Evolutionary conservation across 2,888 invertebrate genomes (phyloP).

Genomic region (Coremacera marginata): DNA sequence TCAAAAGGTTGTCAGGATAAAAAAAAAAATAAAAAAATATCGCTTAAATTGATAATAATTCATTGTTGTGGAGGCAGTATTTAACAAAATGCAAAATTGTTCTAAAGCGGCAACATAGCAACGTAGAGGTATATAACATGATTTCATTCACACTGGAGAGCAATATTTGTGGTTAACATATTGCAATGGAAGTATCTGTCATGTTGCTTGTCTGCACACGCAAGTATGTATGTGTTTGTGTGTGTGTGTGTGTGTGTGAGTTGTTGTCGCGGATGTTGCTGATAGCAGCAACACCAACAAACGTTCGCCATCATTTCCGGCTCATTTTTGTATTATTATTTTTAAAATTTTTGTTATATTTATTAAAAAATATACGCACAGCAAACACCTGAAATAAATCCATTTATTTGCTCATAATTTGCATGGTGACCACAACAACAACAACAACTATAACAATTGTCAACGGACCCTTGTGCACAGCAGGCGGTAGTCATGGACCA

Average conservation of each 20-base stretch:
- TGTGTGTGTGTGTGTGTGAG: not conserved
- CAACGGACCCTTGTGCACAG: not conserved
- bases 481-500: not conserved
- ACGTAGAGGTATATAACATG: not conserved
- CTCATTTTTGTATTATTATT: not conserved
- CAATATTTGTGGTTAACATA: not conserved
- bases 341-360: not conserved
- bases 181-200: not conserved
- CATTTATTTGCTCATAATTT: slow-evolving; percentile 46
- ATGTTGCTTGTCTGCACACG: not conserved
- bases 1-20: not conserved
- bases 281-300: slow-evolving; percentile 10
- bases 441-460: not conserved
- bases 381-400: slow-evolving; percentile 44
- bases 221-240: not conserved
- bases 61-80: slow-evolving; percentile 32
- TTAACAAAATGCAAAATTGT: slow-evolving; percentile 35
- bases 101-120: slow-evolving; percentile 12
- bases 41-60: slow-evolving; percentile 46
- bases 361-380: slow-evolving; percentile 4
- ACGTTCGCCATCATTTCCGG: not conserved
- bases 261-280: slow-evolving; percentile 8
- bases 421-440: slow-evolving; percentile 43
- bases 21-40: not conserved
- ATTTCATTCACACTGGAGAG: not conserved